Conservation (phyloP, 2,888 invertebrate genomes). For the Sinhomidia bicolor region DNA sequence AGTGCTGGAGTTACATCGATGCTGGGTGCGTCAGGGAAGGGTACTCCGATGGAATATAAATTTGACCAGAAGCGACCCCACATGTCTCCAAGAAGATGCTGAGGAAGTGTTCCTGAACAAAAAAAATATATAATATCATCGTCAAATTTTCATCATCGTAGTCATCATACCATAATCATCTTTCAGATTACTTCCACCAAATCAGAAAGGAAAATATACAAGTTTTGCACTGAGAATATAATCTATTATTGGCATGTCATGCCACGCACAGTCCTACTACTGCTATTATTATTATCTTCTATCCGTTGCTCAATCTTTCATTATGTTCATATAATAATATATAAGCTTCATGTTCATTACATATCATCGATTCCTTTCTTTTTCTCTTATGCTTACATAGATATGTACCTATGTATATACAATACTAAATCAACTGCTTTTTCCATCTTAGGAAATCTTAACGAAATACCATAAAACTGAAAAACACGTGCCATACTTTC, state of each 20-base stretch:
- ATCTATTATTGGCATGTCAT: conserved; percentile 46
- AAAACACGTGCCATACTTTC: no score
- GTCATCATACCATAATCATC: conserved; percentile 38
- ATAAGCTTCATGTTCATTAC: neutral
- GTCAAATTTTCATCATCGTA: conserved; percentile 43
- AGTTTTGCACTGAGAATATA: neutral
- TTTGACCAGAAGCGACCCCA: conserved; percentile 81
- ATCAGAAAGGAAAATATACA: neutral
- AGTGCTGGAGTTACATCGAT: conserved; percentile 79
- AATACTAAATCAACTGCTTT: conserved; percentile 5
- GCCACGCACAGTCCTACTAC: no score
- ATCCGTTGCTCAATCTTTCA: neutral
- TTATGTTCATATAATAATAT: neutral
- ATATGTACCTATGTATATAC: neutral
- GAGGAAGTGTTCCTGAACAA: conserved; percentile 83
- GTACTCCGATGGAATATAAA: conserved; percentile 78
- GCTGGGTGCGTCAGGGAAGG: conserved; percentile 80
- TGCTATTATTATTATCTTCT: conserved; percentile 50
- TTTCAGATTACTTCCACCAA: conserved; percentile 30
- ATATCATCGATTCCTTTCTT: conserved; percentile 36
- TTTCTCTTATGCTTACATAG: no score
- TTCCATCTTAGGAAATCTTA: no score
- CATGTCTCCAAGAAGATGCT: conserved; percentile 82
- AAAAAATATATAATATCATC: conserved; percentile 49
- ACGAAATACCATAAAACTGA: no score